Evolutionary conservation across 2,113 vertebrate species (phyloP).

Genomic region (Taurulus bubalis): DNA sequence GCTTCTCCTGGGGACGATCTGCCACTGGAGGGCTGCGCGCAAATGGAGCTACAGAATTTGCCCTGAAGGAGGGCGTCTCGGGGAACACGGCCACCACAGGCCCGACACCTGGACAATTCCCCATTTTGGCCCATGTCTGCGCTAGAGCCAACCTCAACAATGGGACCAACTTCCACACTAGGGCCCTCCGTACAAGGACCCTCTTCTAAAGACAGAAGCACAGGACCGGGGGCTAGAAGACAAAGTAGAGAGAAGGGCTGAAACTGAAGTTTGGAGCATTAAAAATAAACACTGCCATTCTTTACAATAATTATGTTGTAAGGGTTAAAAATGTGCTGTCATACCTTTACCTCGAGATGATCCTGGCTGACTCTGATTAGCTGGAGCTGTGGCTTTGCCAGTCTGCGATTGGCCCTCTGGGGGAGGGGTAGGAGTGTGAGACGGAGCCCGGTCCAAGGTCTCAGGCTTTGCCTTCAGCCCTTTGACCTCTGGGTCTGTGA

Average conservation of each 20-base stretch:
- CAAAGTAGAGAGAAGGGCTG: conserved; percentile 16
- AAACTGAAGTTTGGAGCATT: not conserved
- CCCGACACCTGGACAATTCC: conserved; percentile 77
- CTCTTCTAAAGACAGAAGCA: conserved; percentile 69
- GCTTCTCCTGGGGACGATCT: conserved; percentile 81
- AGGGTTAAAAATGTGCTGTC: not conserved
- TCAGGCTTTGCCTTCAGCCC: conserved; percentile 64
- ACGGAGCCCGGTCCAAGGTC: conserved; percentile 69
- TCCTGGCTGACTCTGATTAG: conserved; percentile 60
- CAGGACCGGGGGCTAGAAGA: conserved; percentile 56
- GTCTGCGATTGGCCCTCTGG: conserved; percentile 74
- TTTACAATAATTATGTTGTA: not conserved
- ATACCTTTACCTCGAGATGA: conserved; percentile 68
- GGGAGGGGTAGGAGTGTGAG: conserved; percentile 80
- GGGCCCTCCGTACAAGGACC: conserved; percentile 63
- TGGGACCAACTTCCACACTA: conserved; percentile 70
- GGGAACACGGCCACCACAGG: conserved; percentile 74
- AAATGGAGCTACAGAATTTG: conserved; percentile 80
- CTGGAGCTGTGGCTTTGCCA: conserved; percentile 25
- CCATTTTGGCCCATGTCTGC: conserved; percentile 56
- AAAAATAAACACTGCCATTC: conserved; percentile 12
- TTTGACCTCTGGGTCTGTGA: conserved; percentile 91
- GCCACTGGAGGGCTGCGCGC: conserved; percentile 86
- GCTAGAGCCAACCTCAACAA: conserved; percentile 64
- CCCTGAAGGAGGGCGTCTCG: conserved; percentile 84